Evolutionary conservation across 1,140 invertebrate species (phyloP).

Genomic region (Meloidogyne floridensis): DNA sequence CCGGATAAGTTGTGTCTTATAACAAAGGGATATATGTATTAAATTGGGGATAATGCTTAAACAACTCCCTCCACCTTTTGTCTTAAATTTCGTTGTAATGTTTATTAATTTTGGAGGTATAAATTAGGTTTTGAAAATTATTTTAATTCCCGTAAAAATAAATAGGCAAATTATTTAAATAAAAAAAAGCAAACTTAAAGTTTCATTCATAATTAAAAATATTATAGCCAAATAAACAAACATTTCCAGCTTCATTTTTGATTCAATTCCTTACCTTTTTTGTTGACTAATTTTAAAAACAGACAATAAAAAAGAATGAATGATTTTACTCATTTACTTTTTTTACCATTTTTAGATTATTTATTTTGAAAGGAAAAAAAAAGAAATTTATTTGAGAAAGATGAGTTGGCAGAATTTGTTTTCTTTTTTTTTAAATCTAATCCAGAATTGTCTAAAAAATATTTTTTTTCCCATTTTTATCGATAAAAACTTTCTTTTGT

Average conservation of each 20-base stretch:
- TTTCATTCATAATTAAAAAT: neutral
- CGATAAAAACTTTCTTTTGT: neutral
- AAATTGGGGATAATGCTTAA: too few species aligned
- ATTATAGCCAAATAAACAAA: neutral
- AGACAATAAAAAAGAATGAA: neutral
- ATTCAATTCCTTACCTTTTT: neutral
- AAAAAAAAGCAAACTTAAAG: neutral
- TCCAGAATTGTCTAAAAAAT: neutral
- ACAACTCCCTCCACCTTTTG: too few species aligned
- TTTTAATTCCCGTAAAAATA: too few species aligned
- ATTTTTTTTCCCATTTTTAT: neutral
- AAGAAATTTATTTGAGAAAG: neutral
- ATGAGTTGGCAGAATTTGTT: constrained; percentile 7
- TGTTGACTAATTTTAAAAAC: neutral
- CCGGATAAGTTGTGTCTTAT: too few species aligned
- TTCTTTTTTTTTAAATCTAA: neutral
- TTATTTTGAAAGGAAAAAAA: neutral
- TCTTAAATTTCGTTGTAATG: too few species aligned
- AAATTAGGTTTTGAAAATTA: too few species aligned
- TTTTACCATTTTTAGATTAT: neutral
- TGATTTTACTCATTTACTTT: neutral
- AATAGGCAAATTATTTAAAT: neutral
- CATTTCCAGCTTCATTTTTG: neutral
- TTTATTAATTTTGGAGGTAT: too few species aligned
- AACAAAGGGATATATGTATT: too few species aligned